These are phyloP conservation scores for Cheracebus regulus DNA, from an alignment of 2,797 vertebrate genomes.

Conservation along the genomic window DNA sequence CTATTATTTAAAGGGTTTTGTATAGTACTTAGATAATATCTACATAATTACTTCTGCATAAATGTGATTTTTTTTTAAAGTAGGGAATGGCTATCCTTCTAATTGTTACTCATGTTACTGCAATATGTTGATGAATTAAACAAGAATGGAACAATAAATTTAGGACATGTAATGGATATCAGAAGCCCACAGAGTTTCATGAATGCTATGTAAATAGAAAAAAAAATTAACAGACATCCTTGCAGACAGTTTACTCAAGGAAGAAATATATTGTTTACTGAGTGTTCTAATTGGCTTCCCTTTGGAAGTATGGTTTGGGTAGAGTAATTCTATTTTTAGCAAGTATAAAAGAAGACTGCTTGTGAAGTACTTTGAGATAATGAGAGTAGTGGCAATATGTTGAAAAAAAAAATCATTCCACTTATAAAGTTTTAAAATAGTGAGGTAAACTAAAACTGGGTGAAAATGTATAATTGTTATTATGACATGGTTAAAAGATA, in stretches of 20 bases:
- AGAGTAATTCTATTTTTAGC: not conserved
- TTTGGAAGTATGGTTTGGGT: not conserved
- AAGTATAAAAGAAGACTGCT: not conserved
- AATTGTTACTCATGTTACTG: not conserved
- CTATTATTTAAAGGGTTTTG: constrained; percentile 18
- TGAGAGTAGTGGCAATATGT: not conserved
- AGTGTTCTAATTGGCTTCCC: not conserved
- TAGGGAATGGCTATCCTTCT: not conserved
- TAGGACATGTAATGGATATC: not conserved
- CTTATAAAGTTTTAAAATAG: not conserved
- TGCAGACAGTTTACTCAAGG: not conserved
- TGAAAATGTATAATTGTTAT: not conserved
- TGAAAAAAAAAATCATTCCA: constrained; percentile 21
- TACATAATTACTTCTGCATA: not conserved
- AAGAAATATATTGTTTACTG: not conserved
- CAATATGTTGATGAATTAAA: not conserved
- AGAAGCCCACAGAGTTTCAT: not conserved
- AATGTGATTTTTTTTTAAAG: not conserved
- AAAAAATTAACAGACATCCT: not conserved
- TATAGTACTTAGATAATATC: not conserved
- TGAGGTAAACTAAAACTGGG: not conserved
- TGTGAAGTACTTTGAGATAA: not conserved
- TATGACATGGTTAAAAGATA: not conserved
- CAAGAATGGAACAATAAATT: not conserved
- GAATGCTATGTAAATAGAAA: not conserved